Base-by-base conservation (phyloP, 2,888 invertebrate species). In the Euphydryas editha region DNA sequence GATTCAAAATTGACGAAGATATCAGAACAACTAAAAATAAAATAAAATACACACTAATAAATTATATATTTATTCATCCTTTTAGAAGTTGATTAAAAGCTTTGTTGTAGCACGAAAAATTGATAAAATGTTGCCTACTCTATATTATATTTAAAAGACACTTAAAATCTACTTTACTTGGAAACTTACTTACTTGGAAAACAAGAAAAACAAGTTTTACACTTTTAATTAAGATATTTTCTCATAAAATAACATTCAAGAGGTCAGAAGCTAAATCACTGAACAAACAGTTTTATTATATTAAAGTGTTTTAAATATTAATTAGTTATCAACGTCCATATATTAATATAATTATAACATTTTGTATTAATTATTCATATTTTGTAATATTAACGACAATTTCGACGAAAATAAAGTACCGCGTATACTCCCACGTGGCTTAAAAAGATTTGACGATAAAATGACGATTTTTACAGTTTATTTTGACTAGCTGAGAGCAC, bases 321-420 rank as follows among this genome's bases (percentile, higher is more conserved):
- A 61, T 66, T 61, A 66, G 36, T 24, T n/a, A 21, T n/a, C 42
- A 17, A 36, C 36, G 18, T 44, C 51, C 37, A 60, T 64, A 58
- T 17, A 64, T 59, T 11, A 59, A 51, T 51, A 51, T 51, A 46
- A 57, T 49, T n/a, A 57, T 60, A 1, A 20, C 44, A 61, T 54
- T 24, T 17, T 7, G n/a, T 42, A 58, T 66, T 66, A 58, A 59
- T 62, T 62, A 67, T 47, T 59, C 62, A 55, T 62, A 37, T 39
- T 18, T 37, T 39, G 56, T 62, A 62, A 62, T 59, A 30, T 59
- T 46, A 42, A 42, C 17, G 47, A 21, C 46, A n/a, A 59, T 62
- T 62, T 62, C 59, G 30, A 59, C 59, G 59, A 47, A 67, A 67
- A 56, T 62, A 37, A 24, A 7, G 20, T 61, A 36, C 47, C 42